Evolutionary conservation across 2,113 vertebrate genomes (phyloP).

Genomic region (Gymnobelideus leadbeateri): DNA sequence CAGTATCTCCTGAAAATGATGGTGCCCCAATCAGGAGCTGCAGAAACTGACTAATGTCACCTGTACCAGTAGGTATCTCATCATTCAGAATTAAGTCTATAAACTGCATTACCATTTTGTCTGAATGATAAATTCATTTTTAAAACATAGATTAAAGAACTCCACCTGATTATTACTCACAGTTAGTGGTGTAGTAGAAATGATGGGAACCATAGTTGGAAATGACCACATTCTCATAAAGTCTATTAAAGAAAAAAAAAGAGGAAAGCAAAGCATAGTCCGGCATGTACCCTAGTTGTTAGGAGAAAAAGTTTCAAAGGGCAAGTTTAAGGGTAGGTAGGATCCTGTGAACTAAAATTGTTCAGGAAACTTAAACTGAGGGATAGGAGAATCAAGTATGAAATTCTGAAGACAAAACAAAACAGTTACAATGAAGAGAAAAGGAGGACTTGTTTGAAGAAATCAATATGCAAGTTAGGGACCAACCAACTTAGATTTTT

Average conservation of each 20-base stretch:
- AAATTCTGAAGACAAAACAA: neutral
- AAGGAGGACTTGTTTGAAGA: neutral
- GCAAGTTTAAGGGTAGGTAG: neutral
- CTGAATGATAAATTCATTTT: neutral
- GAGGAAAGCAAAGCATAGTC: neutral
- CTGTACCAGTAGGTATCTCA: neutral
- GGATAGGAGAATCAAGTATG: neutral
- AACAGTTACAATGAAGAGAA: neutral
- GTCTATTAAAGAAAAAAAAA: neutral
- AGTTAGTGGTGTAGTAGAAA: neutral
- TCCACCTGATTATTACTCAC: neutral
- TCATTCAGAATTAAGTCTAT: neutral
- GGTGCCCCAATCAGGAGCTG: neutral
- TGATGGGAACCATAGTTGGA: neutral
- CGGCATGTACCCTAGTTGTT: neutral
- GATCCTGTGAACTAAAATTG: neutral
- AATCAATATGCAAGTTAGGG: neutral
- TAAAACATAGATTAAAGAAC: neutral
- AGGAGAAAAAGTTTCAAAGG: neutral
- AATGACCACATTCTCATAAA: neutral
- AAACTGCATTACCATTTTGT: neutral
- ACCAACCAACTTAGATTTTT: neutral
- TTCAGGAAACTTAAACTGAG: neutral
- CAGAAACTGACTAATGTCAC: neutral
- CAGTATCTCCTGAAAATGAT: neutral